Percentiles rank a stretch among this genome's conserved stretches.
These are phyloP conservation scores for Oxycera nigricornis DNA, from an alignment of 2,888 invertebrate genomes.

Conservation along the genomic window DNA sequence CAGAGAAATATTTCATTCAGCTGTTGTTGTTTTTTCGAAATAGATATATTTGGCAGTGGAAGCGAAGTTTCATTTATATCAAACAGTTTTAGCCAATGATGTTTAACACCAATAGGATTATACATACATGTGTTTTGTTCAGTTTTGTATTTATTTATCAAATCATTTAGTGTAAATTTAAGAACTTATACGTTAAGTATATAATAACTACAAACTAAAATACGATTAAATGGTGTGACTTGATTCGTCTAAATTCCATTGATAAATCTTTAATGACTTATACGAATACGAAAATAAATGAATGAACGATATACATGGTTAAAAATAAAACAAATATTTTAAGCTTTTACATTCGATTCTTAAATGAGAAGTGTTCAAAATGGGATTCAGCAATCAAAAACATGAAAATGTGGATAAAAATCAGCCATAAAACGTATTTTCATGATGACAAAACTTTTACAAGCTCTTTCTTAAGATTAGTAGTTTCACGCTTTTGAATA, in stretches of 20 bases:
- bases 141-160: slow-evolving; percentile 23
- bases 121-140: background rate
- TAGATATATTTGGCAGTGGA: slow-evolving; percentile 12
- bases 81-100: slow-evolving; percentile 4
- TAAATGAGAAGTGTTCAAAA: slow-evolving; percentile 12
- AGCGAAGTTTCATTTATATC: slow-evolving; percentile 8
- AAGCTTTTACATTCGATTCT: background rate
- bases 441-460: background rate
- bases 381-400: background rate
- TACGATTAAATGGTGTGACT: slow-evolving; percentile 23
- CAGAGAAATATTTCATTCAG: background rate
- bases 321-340: background rate
- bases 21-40: background rate
- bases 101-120: slow-evolving; percentile 35
- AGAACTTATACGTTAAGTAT: slow-evolving; percentile 16
- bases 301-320: slow-evolving; percentile 10
- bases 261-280: slow-evolving; percentile 20
- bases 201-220: slow-evolving; percentile 35
- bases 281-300: slow-evolving; percentile 2
- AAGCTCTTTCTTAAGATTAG: slow-evolving; percentile 15
- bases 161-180: slow-evolving; percentile 24
- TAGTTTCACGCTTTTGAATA: slow-evolving; percentile 16
- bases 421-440: slow-evolving; percentile 19
- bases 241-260: slow-evolving; percentile 11
- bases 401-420: slow-evolving; percentile 20